These are phyloP conservation scores for Drosophila recens DNA, from an alignment of 2,888 invertebrate species.

Conservation along the genomic window DNA sequence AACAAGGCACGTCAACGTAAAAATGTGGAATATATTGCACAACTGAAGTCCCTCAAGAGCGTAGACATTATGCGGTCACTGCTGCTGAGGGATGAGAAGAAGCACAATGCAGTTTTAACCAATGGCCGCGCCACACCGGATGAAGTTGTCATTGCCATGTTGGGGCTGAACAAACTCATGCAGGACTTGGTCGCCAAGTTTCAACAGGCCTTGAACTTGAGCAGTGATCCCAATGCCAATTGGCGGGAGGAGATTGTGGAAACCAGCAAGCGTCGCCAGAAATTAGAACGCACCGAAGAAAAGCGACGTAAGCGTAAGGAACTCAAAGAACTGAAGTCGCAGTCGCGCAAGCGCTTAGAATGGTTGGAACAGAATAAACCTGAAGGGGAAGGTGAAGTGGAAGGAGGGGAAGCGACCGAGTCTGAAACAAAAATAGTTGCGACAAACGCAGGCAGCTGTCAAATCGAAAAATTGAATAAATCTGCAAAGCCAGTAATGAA, in stretches of 20 bases:
- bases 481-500: neutral
- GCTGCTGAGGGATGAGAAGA: slow-evolving; percentile 72
- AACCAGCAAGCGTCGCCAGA: slow-evolving; percentile 76
- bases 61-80: slow-evolving; percentile 75
- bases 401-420: neutral
- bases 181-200: slow-evolving; percentile 62
- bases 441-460: neutral
- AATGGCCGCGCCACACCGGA: slow-evolving; percentile 79
- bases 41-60: slow-evolving; percentile 76
- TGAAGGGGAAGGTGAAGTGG: neutral
- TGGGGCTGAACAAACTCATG: slow-evolving; percentile 81
- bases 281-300: slow-evolving; percentile 72
- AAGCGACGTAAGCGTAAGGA: slow-evolving; percentile 71
- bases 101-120: slow-evolving; percentile 73
- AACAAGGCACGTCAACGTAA: slow-evolving; percentile 72
- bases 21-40: slow-evolving; percentile 65
- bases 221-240: slow-evolving; percentile 40
- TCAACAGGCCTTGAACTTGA: slow-evolving; percentile 62
- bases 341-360: slow-evolving; percentile 70
- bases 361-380: slow-evolving; percentile 78
- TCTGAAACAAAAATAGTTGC: neutral
- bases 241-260: slow-evolving; percentile 80
- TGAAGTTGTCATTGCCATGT: slow-evolving; percentile 79
- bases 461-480: neutral
- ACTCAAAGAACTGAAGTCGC: slow-evolving; percentile 68